Base-by-base conservation (phyloP, 2,888 invertebrate species). In the Drosophila subsilvestris region DNA sequence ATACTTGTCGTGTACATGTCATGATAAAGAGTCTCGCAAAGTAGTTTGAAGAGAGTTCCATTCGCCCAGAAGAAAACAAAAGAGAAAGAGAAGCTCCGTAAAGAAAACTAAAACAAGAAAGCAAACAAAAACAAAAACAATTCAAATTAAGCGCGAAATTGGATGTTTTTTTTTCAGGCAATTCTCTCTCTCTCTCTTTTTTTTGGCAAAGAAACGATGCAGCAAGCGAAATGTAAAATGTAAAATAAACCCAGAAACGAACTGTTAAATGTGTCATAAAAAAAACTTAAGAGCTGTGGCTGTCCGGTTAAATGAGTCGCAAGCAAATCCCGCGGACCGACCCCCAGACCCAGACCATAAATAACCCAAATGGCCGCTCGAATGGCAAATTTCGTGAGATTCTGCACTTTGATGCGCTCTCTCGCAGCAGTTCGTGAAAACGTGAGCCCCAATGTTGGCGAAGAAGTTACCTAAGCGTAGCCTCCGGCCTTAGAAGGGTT, bases 321-420 rank as follows among this genome's bases (percentile, higher is more conserved):
- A 78, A 83, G 83, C 88, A 87, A 87, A 87, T 88, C 88, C 73
- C 71, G 37, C n/a, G n/a, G 37, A 37, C 37, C 37, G 14, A 37
- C 37, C 32, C 32, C 32, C 32, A 32, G 32, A 32, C 32, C 32
- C 32, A 32, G 62, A 56, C 74, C 83, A 83, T 83, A 83, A 83
- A 83, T 83, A 83, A 83, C 84, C 83, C 80, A 72, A 83, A 88
- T 88, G 80, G 65, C 78, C 88, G 78, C 66, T 86, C 74, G 84
- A 83, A 83, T 83, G 86, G 83, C 76, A 78, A 88, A 89, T 87
- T 80, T 90, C 90, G 90, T 90, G 90, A 90, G 90, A 90, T 90
- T 86, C 88, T 79, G 73, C 79, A 80, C 80, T 82, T 80, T 89
- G 90, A 90, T 90, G 90, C 86, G 90, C 89, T 81, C 67, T 22